Conservation (phyloP, 2,888 invertebrate species). For the Muschampia plurimacula region DNA sequence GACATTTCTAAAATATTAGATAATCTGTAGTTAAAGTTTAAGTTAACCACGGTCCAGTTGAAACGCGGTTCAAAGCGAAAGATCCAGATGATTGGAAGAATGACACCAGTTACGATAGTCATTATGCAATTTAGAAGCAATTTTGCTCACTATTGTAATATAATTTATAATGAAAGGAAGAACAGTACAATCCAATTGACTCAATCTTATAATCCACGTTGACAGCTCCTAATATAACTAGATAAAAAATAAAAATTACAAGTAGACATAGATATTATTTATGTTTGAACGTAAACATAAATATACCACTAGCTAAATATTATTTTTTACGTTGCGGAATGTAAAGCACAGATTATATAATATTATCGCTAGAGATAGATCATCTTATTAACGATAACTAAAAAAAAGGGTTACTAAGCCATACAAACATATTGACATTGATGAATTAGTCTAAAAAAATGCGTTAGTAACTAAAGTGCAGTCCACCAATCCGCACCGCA, state of each 20-base stretch:
- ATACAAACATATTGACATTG: constrained; percentile 11
- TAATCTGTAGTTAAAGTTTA: neutral
- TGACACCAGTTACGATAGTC: neutral
- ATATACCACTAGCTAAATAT: neutral
- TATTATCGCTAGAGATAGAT: neutral
- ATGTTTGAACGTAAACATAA: too few relatives aligned
- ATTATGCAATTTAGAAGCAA: constrained; percentile 20
- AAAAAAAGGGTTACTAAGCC: neutral
- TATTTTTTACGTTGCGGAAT: neutral
- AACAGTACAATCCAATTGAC: neutral
- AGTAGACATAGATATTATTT: too few relatives aligned
- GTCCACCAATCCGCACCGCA: too few relatives aligned
- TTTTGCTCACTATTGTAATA: constrained; percentile 1
- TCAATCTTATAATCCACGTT: neutral
- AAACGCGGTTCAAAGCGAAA: neutral
- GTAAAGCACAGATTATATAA: neutral
- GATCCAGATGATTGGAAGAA: constrained; percentile 7
- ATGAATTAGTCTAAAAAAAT: neutral
- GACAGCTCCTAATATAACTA: neutral
- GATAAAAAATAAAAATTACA: neutral
- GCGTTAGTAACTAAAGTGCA: neutral
- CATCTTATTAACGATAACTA: neutral
- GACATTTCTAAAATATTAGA: too few relatives aligned
- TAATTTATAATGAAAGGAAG: constrained; percentile 9
- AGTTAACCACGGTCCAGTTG: neutral